Evolutionary conservation across 2,888 invertebrate genomes (phyloP).

Genomic region (Thecocarcelia acutangulata): DNA sequence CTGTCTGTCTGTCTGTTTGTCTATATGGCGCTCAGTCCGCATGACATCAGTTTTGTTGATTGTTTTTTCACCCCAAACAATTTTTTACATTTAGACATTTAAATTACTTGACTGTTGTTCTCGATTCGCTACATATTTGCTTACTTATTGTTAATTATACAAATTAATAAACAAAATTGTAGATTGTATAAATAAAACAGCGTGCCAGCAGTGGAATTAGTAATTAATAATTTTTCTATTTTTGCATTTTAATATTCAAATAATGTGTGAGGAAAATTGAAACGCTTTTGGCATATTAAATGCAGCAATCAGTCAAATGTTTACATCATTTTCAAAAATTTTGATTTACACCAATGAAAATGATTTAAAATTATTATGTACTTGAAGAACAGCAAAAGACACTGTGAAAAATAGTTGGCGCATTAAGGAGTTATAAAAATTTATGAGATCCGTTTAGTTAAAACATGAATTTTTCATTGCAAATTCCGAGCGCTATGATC

Average conservation of each 20-base stretch:
- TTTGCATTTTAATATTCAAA: constrained; percentile 47
- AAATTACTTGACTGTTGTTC: constrained; percentile 52
- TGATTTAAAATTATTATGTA: constrained; percentile 18
- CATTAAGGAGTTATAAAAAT: no score
- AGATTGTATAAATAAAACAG: not conserved
- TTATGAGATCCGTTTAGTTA: no score
- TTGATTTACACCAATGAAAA: constrained; percentile 32
- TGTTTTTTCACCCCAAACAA: constrained; percentile 11
- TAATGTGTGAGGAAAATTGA: constrained; percentile 39
- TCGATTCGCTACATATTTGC: not conserved
- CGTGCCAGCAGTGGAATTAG: constrained; percentile 13
- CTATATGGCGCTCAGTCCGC: no score
- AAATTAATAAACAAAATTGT: constrained; percentile 31
- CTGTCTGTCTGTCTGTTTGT: no score
- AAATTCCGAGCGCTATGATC: no score
- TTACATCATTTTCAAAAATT: constrained; percentile 59
- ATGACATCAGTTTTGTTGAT: constrained; percentile 23
- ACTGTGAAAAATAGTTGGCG: constrained; percentile 27
- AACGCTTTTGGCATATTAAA: constrained; percentile 59
- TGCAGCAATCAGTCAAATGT: constrained; percentile 46
- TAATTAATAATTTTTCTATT: constrained; percentile 9
- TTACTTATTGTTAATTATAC: constrained; percentile 13
- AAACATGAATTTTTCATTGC: no score
- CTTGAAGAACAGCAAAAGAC: constrained; percentile 3
- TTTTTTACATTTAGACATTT: constrained; percentile 52